Evolutionary conservation across 2,888 invertebrate genomes (phyloP).

Genomic region (Morinoia aosen): DNA sequence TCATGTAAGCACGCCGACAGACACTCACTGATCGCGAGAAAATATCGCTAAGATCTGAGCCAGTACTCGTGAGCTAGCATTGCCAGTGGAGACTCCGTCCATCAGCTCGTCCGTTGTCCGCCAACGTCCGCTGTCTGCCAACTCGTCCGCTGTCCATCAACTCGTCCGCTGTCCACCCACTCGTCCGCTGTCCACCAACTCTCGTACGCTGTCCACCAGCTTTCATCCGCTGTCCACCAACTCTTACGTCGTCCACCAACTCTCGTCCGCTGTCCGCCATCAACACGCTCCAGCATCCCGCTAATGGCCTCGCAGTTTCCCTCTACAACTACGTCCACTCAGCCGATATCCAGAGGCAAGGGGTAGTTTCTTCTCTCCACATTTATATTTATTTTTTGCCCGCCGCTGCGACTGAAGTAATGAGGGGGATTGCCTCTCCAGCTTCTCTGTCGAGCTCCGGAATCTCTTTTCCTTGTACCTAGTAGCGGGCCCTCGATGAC

Average conservation of each 20-base stretch:
- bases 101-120: no score
- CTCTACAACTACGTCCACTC: background rate
- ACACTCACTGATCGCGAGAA: no score
- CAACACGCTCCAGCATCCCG: background rate
- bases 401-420: background rate
- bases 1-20: no score
- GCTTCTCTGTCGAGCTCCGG: background rate
- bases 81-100: no score
- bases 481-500: background rate
- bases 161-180: no score
- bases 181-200: background rate
- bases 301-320: background rate
- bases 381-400: background rate
- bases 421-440: conserved; percentile 3
- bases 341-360: background rate
- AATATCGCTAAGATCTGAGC: no score
- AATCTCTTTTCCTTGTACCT: background rate
- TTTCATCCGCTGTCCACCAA: background rate
- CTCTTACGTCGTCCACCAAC: background rate
- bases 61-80: no score
- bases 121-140: no score
- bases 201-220: background rate
- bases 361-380: background rate
- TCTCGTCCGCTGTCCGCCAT: background rate
- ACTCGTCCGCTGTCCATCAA: no score